phyloP scores from a whole-genome alignment of 2,888 invertebrate species.

The Ephialtes manifestator region DNA sequence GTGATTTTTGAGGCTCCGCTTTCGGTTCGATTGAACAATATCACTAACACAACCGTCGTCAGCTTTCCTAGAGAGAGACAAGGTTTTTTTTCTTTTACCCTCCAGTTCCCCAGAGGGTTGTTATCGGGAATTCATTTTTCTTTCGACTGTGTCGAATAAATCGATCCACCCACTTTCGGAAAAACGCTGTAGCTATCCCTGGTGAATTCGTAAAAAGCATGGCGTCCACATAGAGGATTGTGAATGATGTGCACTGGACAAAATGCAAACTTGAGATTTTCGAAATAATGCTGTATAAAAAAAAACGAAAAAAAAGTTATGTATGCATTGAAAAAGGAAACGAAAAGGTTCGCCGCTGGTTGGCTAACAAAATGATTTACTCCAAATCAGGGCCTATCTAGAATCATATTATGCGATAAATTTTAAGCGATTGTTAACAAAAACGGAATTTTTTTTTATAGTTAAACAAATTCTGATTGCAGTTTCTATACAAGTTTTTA shows the following conservation, averaged over 20 bases:
- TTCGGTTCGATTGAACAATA: neutral
- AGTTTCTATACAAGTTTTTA: slow-evolving; percentile 15
- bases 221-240: neutral
- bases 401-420: slow-evolving; percentile 46
- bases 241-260: slow-evolving; percentile 7
- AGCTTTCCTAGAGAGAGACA: neutral
- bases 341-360: slow-evolving; percentile 36
- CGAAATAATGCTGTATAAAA: neutral
- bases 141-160: slow-evolving; percentile 6
- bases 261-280: slow-evolving; percentile 26
- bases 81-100: neutral
- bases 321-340: slow-evolving; percentile 11
- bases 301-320: neutral
- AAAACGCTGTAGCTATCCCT: neutral
- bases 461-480: slow-evolving; percentile 4
- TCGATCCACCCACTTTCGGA: neutral
- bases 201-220: slow-evolving; percentile 13
- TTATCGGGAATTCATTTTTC: slow-evolving; percentile 13
- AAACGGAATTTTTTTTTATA: slow-evolving; percentile 4
- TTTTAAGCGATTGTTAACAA: slow-evolving; percentile 26
- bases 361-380: slow-evolving; percentile 43
- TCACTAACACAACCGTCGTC: neutral
- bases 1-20: neutral
- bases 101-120: slow-evolving; percentile 4
- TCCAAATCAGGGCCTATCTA: slow-evolving; percentile 59